These are phyloP conservation scores for Myotis vivesi DNA, from an alignment of 2,797 vertebrate genomes.

Conservation along the genomic window DNA sequence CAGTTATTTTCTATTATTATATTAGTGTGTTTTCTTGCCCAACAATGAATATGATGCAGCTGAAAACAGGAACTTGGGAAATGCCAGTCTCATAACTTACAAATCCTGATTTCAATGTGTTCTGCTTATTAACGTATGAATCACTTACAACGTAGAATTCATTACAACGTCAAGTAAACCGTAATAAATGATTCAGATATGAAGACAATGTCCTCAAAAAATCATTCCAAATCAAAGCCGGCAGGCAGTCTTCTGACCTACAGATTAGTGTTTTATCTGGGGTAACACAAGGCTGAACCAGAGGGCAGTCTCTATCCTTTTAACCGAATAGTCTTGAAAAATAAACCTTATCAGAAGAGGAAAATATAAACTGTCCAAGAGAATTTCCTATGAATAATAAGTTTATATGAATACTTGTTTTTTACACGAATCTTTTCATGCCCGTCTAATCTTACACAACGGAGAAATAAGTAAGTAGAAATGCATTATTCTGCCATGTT, in stretches of 20 bases:
- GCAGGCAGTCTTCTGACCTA: background rate
- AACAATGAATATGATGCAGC: background rate
- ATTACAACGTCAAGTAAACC: background rate
- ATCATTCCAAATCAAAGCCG: background rate
- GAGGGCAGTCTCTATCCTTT: background rate
- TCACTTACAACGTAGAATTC: background rate
- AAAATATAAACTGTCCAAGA: slow-evolving; percentile 10
- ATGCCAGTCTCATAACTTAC: background rate
- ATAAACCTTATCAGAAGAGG: slow-evolving; percentile 2
- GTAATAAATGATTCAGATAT: slow-evolving; percentile 14
- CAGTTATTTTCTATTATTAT: background rate
- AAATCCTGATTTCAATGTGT: background rate
- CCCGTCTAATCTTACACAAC: slow-evolving; percentile 51
- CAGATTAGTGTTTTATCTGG: background rate
- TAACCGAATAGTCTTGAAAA: background rate
- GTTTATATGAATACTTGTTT: background rate
- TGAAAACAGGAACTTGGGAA: slow-evolving; percentile 12
- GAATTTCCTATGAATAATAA: slow-evolving; percentile 18
- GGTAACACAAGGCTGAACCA: background rate
- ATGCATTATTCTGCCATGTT: slow-evolving; percentile 15
- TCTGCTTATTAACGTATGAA: background rate
- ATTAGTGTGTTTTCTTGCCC: background rate
- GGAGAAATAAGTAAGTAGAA: slow-evolving; percentile 45
- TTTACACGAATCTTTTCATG: background rate
- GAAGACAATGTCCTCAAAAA: background rate